phyloP scores from a whole-genome alignment of 2,113 vertebrate genomes.

The Elephantulus edwardii region DNA sequence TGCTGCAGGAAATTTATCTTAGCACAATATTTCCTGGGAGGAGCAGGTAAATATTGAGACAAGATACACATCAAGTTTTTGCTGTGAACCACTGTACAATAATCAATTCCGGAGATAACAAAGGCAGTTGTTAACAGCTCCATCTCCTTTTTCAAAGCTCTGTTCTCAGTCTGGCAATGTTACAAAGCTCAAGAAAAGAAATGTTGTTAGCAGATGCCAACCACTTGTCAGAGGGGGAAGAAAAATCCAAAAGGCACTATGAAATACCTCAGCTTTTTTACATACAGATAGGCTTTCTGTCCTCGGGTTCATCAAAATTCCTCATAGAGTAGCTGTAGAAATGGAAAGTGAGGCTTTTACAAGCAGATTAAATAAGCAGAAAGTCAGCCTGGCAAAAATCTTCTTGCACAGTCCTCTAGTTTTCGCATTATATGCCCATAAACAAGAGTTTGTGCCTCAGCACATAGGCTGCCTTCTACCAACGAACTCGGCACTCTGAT shows the following conservation, averaged over 20 bases:
- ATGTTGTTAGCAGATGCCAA: slow-evolving; percentile 78
- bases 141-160: slow-evolving; percentile 76
- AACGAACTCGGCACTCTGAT: neutral
- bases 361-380: slow-evolving; percentile 63
- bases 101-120: slow-evolving; percentile 79
- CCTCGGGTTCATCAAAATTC: slow-evolving; percentile 70
- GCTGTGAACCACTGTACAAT: slow-evolving; percentile 73
- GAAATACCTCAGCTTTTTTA: slow-evolving; percentile 64
- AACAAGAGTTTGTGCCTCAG: neutral
- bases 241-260: slow-evolving; percentile 58
- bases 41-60: slow-evolving; percentile 82
- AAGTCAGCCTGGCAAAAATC: slow-evolving; percentile 33
- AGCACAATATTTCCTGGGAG: slow-evolving; percentile 79
- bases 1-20: slow-evolving; percentile 71
- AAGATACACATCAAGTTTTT: slow-evolving; percentile 77
- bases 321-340: slow-evolving; percentile 50
- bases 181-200: slow-evolving; percentile 76
- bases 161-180: slow-evolving; percentile 72
- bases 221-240: slow-evolving; percentile 79
- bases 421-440: neutral
- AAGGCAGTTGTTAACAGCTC: slow-evolving; percentile 79
- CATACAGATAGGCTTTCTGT: slow-evolving; percentile 74
- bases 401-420: neutral
- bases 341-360: slow-evolving; percentile 57
- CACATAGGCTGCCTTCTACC: neutral